Base-by-base conservation (phyloP, 2,113 vertebrate species). In the Petromus typicus region DNA sequence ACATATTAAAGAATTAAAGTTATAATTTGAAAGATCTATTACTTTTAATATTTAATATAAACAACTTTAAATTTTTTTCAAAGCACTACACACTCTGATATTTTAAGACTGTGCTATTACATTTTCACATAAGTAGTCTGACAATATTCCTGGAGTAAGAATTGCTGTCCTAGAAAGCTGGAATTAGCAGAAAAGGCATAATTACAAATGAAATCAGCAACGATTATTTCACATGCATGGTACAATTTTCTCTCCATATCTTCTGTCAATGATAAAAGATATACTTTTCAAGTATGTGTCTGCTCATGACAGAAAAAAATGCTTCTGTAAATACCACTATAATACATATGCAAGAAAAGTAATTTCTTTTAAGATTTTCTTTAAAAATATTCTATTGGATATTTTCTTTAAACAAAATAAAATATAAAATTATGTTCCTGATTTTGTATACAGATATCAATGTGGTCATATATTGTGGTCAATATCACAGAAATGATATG, bases 391-490 rank as follows among this genome's bases (percentile, higher is more conserved):
- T 34, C 40, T 18, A 10, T 7, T 32, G 3, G 22, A 14, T 16
- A 64, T 17, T 90, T 79, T 87, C 27, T 54, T 78, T 57, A 48
- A 56, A 16, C 61, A 76, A 89, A 63, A 69, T 27, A 23, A 78
- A 76, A 57, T n/a, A 14, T 11, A 56, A 93, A 37, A 5, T 66
- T n/a, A n/a, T 40, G 45, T 5, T 54, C 22, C 57, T 25, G 45
- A 37, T 57, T 34, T 54, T 27, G 9, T 61, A 11, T 17, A 43
- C 6, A 45, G 45, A 13, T 13, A 51, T 17, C 67, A 71, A 89
- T 13, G 16, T 0, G 10, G 32, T 16, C 54, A 27, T 7, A 23
- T 5, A 17, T n/a, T n/a, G n/a, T n/a, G n/a, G n/a, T 4, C 30
- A 81, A 6, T 0, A 14, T 32, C 40, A 75, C 57, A 32, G 3